Evolutionary conservation across 2,797 vertebrate species (phyloP).

Genomic region (Strix occidentalis): DNA sequence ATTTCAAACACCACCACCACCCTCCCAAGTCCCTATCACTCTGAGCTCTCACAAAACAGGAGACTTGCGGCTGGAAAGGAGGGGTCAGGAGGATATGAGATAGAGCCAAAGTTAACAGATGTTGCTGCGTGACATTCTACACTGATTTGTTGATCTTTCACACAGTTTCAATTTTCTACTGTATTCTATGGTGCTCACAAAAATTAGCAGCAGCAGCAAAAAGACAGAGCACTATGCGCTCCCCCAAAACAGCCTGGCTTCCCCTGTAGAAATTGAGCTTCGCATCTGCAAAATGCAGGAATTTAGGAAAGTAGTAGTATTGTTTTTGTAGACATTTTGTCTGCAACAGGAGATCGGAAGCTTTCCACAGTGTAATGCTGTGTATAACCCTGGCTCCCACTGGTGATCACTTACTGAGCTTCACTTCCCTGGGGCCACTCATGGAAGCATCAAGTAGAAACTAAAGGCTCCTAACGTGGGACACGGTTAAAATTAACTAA

Average conservation of each 20-base stretch:
- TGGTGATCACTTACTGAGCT: neutral
- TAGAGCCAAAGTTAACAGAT: slow-evolving; percentile 66
- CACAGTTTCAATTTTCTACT: slow-evolving; percentile 71
- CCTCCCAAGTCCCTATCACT: neutral
- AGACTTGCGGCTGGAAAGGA: slow-evolving; percentile 34
- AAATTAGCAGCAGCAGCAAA: slow-evolving; percentile 68
- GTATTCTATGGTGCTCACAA: slow-evolving; percentile 57
- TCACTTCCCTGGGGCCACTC: neutral
- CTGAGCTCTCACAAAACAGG: slow-evolving; percentile 25
- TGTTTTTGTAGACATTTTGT: slow-evolving; percentile 50
- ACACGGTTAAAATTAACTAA: slow-evolving; percentile 29
- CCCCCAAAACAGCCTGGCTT: neutral
- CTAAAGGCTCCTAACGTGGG: neutral
- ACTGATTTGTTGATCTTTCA: slow-evolving; percentile 68
- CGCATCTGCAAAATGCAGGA: slow-evolving; percentile 28
- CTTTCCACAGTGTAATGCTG: neutral
- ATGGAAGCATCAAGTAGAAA: neutral
- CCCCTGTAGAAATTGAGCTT: neutral
- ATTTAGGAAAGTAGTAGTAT: slow-evolving; percentile 11
- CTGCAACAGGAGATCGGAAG: slow-evolving; percentile 37
- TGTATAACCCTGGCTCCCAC: neutral
- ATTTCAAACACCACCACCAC: too few relatives aligned
- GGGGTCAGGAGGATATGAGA: slow-evolving; percentile 31
- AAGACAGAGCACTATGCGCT: neutral
- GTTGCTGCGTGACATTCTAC: slow-evolving; percentile 63